Evolutionary conservation across 2,797 vertebrate species (phyloP), one percentile per base, ranked within the genome.

Genomic region (Remorina albescens): DNA sequence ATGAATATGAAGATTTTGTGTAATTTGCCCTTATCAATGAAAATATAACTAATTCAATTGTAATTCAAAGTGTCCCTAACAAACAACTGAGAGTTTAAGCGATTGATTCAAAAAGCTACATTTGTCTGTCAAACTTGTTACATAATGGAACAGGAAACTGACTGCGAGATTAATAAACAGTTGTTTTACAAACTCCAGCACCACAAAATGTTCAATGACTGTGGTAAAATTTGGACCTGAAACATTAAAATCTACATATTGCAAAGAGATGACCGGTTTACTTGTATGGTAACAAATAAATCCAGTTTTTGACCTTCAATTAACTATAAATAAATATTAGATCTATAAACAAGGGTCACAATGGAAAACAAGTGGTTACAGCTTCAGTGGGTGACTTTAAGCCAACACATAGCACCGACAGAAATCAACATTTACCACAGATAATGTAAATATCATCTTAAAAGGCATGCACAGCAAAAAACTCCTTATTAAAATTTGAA

Each of bases 391-490:
- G 25, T 63, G 69, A 76, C 76, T 74, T 82, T 78, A 56, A 60
- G 54, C 83, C 59, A 76, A 75, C 62, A 78, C 19, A 56, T 34
- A 75, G 54, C 80, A 89, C 85, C 86, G 72, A 67, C 44, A 55
- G 32, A 84, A 83, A 85, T 65, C 21, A 81, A 71, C 41, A 62
- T 62, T 76, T 74, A 86, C 69, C 77, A 90, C 85, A 88, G 82
- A 63, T n/a, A 15, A 76, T 28, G 51, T 23, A 77, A 51, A 83
- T 60, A 67, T 78, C 76, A 67, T 8, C 15, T 65, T 59, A 36
- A 80, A 89, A 84, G 80, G 79, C 88, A 89, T 90, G 80, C 83
- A 86, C 46, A 78, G 54, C 15, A 81, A 87, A 80, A 80, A 41
- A 67, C 72, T 78, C 32, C n/a, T 62, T 65, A 84, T 68, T 80